Evolutionary conservation across 1,140 invertebrate genomes (phyloP), one percentile per base, ranked within the genome.

Genomic region (Pseudomyrmex pallidus): DNA sequence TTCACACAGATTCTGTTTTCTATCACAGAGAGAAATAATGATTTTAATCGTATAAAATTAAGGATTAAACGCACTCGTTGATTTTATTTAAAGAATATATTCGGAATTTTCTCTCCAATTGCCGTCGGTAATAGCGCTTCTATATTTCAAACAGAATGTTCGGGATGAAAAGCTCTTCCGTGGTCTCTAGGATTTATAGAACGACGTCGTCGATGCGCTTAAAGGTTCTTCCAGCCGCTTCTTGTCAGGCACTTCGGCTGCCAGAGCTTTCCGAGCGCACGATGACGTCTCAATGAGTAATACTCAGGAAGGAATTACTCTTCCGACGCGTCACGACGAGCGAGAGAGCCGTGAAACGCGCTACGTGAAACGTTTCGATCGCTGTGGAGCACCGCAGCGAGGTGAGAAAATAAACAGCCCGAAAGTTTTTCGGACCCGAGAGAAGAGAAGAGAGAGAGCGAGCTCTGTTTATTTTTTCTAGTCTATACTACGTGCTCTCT

Each of bases 381-480:
- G 59, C 70, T 54, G 20, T 59, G 20, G 67, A 59, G 35, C 73
- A 59, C 62, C 66, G 72, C 62, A 57, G 64, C 57, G 63, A 86
- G 68, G 86, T 86, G 84, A 89, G 78, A 90, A 90, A 90, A 90
- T 90, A 90, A 90, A 90, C 89, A 86, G 48, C 35, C 5, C 72
- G 59, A 56, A 59, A 57, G 54, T 70, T 68, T 35, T 89, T 82
- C 63, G 62, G 52, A 59, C n/a, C 56, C 73, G 50, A 5, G 44
- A 48, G 50, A 57, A 74, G 61, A 48, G 56, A 15, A 17, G 48
- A 68, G 35, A 68, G 35, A 68, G 35, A 48, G 56, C n/a, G 72
- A 76, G 70, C 25, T 54, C 22, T 87, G 88, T 90, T 90, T 90
- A 90, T 90, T 89, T 90, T 82, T 86, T 82, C 74, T 77, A 74